Evolutionary conservation across 2,113 vertebrate genomes (phyloP).

Genomic region (Desmodus rotundus): DNA sequence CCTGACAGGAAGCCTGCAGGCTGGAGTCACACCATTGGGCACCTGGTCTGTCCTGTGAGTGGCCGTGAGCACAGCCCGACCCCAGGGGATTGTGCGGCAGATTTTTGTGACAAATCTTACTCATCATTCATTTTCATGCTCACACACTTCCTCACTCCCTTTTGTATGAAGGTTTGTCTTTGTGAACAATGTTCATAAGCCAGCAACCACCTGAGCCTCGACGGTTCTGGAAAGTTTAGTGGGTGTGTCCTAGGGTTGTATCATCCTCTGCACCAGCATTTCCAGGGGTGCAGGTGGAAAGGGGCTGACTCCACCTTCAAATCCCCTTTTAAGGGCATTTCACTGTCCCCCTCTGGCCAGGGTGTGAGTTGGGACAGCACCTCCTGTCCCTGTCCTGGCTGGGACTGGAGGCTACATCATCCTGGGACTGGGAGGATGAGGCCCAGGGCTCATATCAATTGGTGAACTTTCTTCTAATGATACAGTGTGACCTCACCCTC

Average conservation of each 20-base stretch:
- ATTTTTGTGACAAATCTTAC: background rate
- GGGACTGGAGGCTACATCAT: too few relatives aligned
- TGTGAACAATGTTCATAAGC: background rate
- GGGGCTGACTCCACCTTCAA: background rate
- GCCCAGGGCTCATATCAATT: too few relatives aligned
- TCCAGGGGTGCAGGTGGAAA: background rate
- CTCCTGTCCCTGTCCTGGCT: too few relatives aligned
- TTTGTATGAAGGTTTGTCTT: background rate
- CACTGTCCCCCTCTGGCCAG: background rate
- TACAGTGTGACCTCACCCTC: background rate
- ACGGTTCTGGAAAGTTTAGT: background rate
- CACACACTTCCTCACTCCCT: background rate
- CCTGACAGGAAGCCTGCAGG: background rate
- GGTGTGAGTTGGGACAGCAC: too few relatives aligned
- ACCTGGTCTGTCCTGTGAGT: background rate
- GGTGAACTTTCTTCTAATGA: background rate
- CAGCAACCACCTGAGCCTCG: background rate
- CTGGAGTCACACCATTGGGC: too few relatives aligned
- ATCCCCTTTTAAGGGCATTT: background rate
- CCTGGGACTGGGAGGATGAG: too few relatives aligned
- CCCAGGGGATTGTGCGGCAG: background rate
- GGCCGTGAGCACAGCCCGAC: fast-evolving
- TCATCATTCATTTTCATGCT: fast-evolving
- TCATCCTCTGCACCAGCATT: background rate
- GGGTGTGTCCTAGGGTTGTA: background rate